A percentile compares a stretch with the other conserved stretches of the same genome.
These are phyloP conservation scores for Coracopsis vasa DNA, from an alignment of 2,113 vertebrate genomes.

Conservation along the genomic window DNA sequence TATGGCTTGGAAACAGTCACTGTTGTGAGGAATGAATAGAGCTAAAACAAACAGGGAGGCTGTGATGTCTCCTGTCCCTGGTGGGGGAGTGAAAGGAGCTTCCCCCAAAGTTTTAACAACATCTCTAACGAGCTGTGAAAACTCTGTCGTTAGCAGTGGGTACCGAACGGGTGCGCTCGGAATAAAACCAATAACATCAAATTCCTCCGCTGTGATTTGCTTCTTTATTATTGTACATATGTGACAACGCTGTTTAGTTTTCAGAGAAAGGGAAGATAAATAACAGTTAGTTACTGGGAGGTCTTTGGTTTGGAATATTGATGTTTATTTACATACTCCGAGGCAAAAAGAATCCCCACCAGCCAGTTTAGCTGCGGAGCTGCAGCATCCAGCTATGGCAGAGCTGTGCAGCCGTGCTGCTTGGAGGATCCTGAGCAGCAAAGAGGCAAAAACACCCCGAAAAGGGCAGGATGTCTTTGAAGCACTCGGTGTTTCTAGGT, in stretches of 20 bases:
- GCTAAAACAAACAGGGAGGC: background rate
- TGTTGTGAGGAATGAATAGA: background rate
- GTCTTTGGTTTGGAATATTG: conserved; percentile 39
- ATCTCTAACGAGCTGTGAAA: conserved; percentile 14
- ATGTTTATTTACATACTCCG: conserved; percentile 29
- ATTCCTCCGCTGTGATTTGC: conserved; percentile 28
- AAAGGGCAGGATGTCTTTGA: background rate
- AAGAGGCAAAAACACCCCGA: background rate
- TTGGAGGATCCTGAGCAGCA: background rate
- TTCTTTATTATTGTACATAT: conserved; percentile 13
- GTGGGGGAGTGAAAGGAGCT: background rate
- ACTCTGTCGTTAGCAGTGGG: background rate
- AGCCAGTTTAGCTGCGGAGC: background rate
- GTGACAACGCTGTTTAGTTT: conserved; percentile 52
- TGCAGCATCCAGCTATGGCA: background rate
- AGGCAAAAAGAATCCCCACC: background rate
- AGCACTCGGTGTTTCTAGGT: accelerated
- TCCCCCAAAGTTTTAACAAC: background rate
- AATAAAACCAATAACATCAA: conserved; percentile 29
- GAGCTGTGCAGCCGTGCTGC: background rate
- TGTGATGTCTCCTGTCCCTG: background rate
- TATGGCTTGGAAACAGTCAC: background rate
- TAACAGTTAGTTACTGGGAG: conserved; percentile 46
- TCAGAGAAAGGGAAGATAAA: conserved; percentile 33
- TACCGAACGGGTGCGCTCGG: background rate